These are phyloP conservation scores for Neuroscelio doddi DNA, from an alignment of 2,888 invertebrate species.

Conservation along the genomic window DNA sequence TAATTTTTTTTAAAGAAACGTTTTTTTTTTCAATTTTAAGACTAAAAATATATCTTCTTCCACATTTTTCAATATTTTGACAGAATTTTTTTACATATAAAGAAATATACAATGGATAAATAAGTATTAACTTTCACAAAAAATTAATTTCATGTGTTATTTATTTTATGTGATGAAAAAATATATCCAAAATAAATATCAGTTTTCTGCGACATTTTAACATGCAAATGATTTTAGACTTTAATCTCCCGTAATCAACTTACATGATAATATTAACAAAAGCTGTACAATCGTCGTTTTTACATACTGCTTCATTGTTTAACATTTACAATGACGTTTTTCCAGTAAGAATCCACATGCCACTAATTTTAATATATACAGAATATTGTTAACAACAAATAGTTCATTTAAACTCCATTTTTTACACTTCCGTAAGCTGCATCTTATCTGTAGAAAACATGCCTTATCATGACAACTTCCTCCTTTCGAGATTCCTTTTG, in stretches of 20 bases:
- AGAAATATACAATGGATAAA: no score
- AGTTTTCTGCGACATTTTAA: no score
- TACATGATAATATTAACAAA: background rate
- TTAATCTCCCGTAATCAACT: background rate
- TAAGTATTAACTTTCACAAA: no score
- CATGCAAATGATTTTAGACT: no score
- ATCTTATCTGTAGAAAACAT: constrained; percentile 7
- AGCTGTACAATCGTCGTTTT: background rate
- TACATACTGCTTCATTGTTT: background rate
- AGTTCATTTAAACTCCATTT: background rate
- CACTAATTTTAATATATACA: background rate
- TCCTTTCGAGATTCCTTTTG: background rate
- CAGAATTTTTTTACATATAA: no score
- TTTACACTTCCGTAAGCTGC: constrained; percentile 6
- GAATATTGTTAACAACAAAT: background rate
- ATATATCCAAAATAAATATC: no score
- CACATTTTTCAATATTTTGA: no score
- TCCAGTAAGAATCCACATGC: background rate
- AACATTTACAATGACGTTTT: background rate
- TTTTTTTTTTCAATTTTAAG: no score
- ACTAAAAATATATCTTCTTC: no score
- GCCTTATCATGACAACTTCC: constrained; percentile 6
- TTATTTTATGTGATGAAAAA: no score
- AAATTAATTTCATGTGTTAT: no score
- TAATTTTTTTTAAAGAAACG: no score